phyloP scores from a whole-genome alignment of 2,888 invertebrate genomes.

The Drosophila vallismaia region DNA sequence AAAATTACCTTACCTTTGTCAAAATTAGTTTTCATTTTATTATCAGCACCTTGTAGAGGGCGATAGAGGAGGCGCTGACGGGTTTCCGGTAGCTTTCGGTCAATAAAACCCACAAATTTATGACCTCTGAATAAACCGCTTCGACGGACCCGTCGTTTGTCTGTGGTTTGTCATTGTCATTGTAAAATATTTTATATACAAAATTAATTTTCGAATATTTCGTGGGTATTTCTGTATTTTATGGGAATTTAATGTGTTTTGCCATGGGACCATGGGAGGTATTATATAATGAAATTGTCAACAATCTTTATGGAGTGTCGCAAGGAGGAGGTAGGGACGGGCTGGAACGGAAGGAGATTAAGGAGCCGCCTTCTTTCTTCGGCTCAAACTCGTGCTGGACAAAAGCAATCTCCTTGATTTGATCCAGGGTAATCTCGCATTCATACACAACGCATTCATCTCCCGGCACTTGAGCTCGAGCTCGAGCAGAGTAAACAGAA shows the following conservation, averaged over 20 bases:
- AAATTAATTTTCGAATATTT: slow-evolving; percentile 63
- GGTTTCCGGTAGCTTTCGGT: slow-evolving; percentile 71
- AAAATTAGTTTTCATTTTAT: slow-evolving; percentile 76
- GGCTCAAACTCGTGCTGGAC: background rate
- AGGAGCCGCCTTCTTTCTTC: background rate
- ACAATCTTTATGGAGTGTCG: slow-evolving; percentile 49
- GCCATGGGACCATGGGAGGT: slow-evolving; percentile 9
- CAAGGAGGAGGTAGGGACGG: background rate
- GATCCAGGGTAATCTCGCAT: slow-evolving; percentile 36
- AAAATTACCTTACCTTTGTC: slow-evolving; percentile 59
- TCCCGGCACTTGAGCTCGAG: slow-evolving; percentile 26
- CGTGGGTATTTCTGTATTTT: slow-evolving; percentile 43
- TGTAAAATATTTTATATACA: slow-evolving; percentile 58
- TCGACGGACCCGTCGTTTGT: slow-evolving; percentile 3
- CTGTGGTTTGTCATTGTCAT: slow-evolving; percentile 20
- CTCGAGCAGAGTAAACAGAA: slow-evolving; percentile 28
- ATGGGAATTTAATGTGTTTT: slow-evolving; percentile 64
- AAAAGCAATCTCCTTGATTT: slow-evolving; percentile 32
- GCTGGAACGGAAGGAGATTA: slow-evolving; percentile 13
- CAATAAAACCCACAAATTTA: slow-evolving; percentile 72
- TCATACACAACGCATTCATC: slow-evolving; percentile 37
- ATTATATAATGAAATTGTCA: slow-evolving; percentile 64
- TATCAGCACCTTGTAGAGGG: slow-evolving; percentile 57
- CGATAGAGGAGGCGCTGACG: slow-evolving; percentile 42
- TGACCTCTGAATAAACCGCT: slow-evolving; percentile 36